Evolutionary conservation across 2,113 vertebrate species (phyloP), one percentile per base, ranked within the genome.

Genomic region (Spea multiplicata): DNA sequence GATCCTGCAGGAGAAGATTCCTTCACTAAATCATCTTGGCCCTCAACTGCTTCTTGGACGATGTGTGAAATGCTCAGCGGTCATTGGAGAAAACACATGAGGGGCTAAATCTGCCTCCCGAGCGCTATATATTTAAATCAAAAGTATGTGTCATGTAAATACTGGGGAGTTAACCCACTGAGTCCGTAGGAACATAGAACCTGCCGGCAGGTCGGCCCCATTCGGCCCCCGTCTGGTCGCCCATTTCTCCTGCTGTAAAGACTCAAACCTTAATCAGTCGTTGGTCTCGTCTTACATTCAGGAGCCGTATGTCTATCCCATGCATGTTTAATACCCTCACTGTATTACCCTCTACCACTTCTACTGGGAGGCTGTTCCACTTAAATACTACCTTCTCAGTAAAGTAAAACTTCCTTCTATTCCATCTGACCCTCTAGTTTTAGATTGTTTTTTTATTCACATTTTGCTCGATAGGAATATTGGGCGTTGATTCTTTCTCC

Each of bases 31-130:
- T 72, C 77, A 73, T 79, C 77, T 57, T 44, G 62, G 70, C 61
- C 70, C 70, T 73, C 62, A 66, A 52, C 66, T 66, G 64, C 78
- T 73, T 80, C 52, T 73, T 68, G 78, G 78, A 80, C 73, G 78
- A 68, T 67, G 61, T 80, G 71, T 73, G 71, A 73, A 79, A 80
- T 80, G 64, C 64, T 10, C 57, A 45, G 16, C 5, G 61, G 64
- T 73, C 71, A 67, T 1, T 45, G 71, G 59, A 59, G 44, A 67
- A 45, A 17, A 55, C 61, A 72, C 69, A 72, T 76, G 74, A 72
- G 59, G 45, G 30, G 59, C 69, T 55, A 79, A 73, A 78, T 72
- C 69, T 78, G 76, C 76, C 53, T 65, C 69, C 6, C 17, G 57
- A 71, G 76, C 53, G 76, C 67, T 71, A 62, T 77, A 71, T 70